Base-by-base conservation (phyloP, 1,140 invertebrate species). In the Varroa destructor region DNA sequence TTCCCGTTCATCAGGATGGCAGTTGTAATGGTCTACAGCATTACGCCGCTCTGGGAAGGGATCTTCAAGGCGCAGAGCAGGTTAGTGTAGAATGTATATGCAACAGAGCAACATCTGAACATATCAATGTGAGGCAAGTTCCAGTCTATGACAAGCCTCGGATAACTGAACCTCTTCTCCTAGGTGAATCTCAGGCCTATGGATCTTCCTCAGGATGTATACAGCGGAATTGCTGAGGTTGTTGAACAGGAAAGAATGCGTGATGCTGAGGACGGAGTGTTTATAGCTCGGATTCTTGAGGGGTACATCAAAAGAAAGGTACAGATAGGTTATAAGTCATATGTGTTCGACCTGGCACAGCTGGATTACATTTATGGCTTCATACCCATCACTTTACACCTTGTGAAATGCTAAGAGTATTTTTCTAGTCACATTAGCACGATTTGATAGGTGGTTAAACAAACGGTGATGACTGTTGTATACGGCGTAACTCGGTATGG, bases 381-480 rank as follows among this genome's bases (percentile, higher is more conserved):
- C 25, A 25, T 25, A 25, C 25, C 25, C 25, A 25, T 0, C 25
- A 25, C 25, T 25, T 25, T 25, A 25, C 25, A 25, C 25, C 25
- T 25, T 25, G 25, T 25, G 25, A 25, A 25, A 25, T 25, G 25
- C 25, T 25, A 25, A 25, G 25, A 25, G 25, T 25, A 25, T 25
- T 25, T 25, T 25, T 51, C 8, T 8, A 51, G 3, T 51, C 8
- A 51, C n/a, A 73, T 76, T 56, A 25, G 51, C 75, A 55, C 42
- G 56, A 74, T 14, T 25, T 25, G 25, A 25, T 76, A 84, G 81
- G 80, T 84, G 0, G 93, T 99, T 75, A 99, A 99, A 79, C 97
- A 99, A 81, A 97, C 97, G 0, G 90, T 99, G 0, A 99, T 99
- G 97, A 99, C 97, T 0, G 97, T 93, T 0, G 97, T 99, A 1